Conservation (phyloP, 2,888 invertebrate genomes). For the Acrobasis repandana region DNA sequence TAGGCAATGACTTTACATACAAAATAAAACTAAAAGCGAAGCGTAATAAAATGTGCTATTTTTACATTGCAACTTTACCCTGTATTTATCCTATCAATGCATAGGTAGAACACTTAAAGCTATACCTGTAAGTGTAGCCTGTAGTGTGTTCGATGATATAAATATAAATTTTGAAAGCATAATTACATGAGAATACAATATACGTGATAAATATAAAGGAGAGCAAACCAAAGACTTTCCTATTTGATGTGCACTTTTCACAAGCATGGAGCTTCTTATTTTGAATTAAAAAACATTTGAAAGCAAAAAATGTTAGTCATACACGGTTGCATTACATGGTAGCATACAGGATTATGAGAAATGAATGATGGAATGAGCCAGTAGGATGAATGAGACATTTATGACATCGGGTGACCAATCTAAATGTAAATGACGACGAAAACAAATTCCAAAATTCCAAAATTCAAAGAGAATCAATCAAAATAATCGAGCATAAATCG, state of each 20-base stretch:
- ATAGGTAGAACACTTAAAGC: not conserved
- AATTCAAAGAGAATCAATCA: constrained; percentile 68
- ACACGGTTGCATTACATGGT: constrained; percentile 8
- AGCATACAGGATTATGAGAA: constrained; percentile 27
- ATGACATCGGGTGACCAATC: constrained; percentile 25
- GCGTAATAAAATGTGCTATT: not conserved
- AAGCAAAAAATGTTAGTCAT: constrained; percentile 1
- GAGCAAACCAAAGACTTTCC: not conserved
- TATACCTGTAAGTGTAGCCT: not conserved
- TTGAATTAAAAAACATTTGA: not conserved
- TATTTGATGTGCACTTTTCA: not conserved
- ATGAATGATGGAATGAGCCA: constrained; percentile 31
- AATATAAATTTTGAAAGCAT: not conserved
- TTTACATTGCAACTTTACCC: not conserved
- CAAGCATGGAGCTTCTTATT: not conserved
- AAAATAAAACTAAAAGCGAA: not conserved
- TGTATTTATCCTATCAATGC: not conserved
- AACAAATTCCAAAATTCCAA: constrained; percentile 46
- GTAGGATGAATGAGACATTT: constrained; percentile 1
- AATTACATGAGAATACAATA: not conserved
- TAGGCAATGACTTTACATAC: constrained; percentile 7
- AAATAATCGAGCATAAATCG: constrained; percentile 67
- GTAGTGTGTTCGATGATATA: not conserved
- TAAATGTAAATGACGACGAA: constrained; percentile 35
- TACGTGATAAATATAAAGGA: not conserved